phyloP scores from a whole-genome alignment of 2,113 vertebrate species.

The Podarcis muralis region DNA sequence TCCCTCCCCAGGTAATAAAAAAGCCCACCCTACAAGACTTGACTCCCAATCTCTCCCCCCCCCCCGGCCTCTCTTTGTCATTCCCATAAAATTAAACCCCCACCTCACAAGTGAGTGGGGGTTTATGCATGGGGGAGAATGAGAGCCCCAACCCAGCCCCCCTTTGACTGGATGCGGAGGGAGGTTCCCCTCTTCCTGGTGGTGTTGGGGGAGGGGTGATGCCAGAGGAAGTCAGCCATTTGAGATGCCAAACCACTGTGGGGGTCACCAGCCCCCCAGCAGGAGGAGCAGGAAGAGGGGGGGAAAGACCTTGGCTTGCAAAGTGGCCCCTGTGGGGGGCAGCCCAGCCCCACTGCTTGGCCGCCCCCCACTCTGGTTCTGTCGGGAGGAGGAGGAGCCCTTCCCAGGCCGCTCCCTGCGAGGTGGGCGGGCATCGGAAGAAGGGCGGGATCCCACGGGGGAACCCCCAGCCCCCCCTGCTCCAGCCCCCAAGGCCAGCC shows the following conservation, averaged over 20 bases:
- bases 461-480: not conserved
- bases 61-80: too few species aligned
- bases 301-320: too few species aligned
- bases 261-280: not conserved
- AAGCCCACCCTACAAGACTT: too few species aligned
- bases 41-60: not conserved
- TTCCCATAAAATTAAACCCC: not conserved
- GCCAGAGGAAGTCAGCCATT: too few species aligned
- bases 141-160: not conserved
- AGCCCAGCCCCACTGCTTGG: constrained; percentile 6
- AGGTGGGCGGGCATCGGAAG: constrained; percentile 37
- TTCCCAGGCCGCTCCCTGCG: constrained; percentile 47
- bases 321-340: too few species aligned
- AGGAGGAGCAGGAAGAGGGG: not conserved
- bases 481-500: constrained; percentile 62
- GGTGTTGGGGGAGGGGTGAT: too few species aligned
- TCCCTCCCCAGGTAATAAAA: too few species aligned
- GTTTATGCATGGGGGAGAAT: not conserved
- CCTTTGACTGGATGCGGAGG: too few species aligned
- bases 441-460: constrained; percentile 33
- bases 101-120: not conserved
- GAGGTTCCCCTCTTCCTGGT: accelerated
- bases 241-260: not conserved
- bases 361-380: constrained; percentile 53
- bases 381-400: constrained; percentile 42